A percentile compares a stretch with the other conserved stretches of the same genome.
phyloP scores from a whole-genome alignment of 2,113 vertebrate species.

The Callorhinus ursinus region DNA sequence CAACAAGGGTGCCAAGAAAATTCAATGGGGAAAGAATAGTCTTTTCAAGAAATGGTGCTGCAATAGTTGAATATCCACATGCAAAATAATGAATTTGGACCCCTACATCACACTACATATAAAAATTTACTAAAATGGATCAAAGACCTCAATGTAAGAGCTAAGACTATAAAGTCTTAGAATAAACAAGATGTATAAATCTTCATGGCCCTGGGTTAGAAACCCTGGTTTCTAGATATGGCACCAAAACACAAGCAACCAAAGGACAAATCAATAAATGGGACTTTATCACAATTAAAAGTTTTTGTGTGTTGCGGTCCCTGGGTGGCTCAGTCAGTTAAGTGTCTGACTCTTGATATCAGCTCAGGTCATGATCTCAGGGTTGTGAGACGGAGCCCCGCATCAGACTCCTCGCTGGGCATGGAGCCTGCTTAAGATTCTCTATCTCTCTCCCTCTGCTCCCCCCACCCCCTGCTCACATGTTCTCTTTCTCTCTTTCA shows the following conservation, averaged over 20 bases:
- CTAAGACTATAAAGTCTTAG: neutral
- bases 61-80: neutral
- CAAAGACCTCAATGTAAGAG: neutral
- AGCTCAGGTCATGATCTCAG: neutral
- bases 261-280: neutral
- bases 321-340: neutral
- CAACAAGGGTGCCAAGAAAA: neutral
- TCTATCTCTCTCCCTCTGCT: neutral
- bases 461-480: neutral
- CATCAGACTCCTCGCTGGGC: neutral
- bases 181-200: neutral
- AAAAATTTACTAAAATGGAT: slow-evolving; percentile 12
- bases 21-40: neutral
- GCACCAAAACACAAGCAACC: neutral
- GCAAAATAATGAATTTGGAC: neutral
- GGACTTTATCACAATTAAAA: neutral
- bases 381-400: neutral
- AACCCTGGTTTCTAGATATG: neutral
- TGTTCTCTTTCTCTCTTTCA: neutral
- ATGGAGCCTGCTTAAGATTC: neutral
- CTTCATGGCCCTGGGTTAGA: neutral
- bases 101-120: neutral
- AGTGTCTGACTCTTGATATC: neutral
- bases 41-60: neutral
- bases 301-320: neutral